Base-by-base conservation (phyloP, 1,140 invertebrate genomes). In the Leptoteleia sp. region DNA sequence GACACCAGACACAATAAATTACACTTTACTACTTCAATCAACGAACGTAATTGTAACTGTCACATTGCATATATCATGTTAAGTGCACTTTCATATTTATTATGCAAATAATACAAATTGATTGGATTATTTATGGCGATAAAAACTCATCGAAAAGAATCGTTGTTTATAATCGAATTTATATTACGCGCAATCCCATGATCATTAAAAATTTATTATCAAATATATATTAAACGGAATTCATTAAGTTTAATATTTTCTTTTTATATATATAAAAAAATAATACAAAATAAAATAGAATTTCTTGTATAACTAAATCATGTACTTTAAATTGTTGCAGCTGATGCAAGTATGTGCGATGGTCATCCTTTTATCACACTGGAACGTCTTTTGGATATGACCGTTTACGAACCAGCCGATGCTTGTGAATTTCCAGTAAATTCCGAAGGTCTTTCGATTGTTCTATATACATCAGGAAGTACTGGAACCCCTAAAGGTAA, bases 381-480 rank as follows among this genome's bases (percentile, higher is more conserved):
- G 25, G 85, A 90, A 13, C 84, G 91, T 55, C 61, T 93, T 27
- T 65, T 88, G 0, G 79, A 88, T 16, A 88, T 91, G 57, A 88
- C 91, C 0, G 79, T 73, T n/a, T 64, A 81, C 0, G 79, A 91
- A 33, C 80, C 88, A 11, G 79, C 83, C 0, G 85, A 90, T 5
- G 11, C 82, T 57, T 67, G 88, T 65, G 35, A 83, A 31, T 45
- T 82, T 29, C 38, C 86, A 31, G 70, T 88, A 5, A 37, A 81
- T 29, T 73, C 81, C 2, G 88, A 91, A 61, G 88, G 92, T 79
- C 89, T 93, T 4, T 95, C 93, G 5, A 94, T 96, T 9, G 93
- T 98, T 31, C 90, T 97, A 3, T 98, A 98, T 82, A 98, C 97
- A 40, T 98, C 96, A 40, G 97, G 97, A 29, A 97, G 96, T 83